Evolutionary conservation across 2,888 invertebrate species (phyloP).

Genomic region (Lysandra coridon): DNA sequence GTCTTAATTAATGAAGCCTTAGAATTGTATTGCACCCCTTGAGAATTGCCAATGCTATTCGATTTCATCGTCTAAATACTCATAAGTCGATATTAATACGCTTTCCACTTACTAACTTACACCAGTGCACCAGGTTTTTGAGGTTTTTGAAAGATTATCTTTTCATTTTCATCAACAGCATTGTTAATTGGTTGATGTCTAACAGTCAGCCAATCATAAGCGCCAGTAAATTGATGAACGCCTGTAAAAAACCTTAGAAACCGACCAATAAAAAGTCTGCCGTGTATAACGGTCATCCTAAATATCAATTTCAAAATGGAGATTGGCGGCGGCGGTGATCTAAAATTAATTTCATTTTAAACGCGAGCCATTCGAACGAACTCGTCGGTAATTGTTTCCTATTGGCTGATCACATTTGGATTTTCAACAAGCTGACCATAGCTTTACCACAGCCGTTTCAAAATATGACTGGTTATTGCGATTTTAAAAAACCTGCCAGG

Average conservation of each 20-base stretch:
- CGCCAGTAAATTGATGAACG: neutral
- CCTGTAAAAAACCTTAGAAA: no score
- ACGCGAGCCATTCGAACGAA: conserved; percentile 13
- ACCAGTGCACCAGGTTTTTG: no score
- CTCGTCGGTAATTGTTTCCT: conserved; percentile 16
- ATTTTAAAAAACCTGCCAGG: neutral
- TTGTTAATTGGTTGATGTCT: no score
- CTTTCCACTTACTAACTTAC: no score
- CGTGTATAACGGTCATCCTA: neutral
- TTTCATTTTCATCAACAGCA: no score
- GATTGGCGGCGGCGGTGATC: conserved; percentile 12
- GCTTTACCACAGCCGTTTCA: no score
- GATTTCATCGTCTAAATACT: no score
- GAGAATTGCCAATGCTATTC: neutral
- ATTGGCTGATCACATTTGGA: neutral
- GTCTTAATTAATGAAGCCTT: neutral
- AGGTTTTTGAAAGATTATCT: no score
- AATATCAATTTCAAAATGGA: conserved; percentile 1
- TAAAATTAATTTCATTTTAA: conserved; percentile 25
- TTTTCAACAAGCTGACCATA: neutral
- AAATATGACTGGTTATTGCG: no score
- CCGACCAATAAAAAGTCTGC: no score
- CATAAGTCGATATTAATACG: no score
- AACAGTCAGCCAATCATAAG: neutral
- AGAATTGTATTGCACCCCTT: neutral